phyloP scores from a whole-genome alignment of 2,888 invertebrate species.

The Aproaerema taeniolella region DNA sequence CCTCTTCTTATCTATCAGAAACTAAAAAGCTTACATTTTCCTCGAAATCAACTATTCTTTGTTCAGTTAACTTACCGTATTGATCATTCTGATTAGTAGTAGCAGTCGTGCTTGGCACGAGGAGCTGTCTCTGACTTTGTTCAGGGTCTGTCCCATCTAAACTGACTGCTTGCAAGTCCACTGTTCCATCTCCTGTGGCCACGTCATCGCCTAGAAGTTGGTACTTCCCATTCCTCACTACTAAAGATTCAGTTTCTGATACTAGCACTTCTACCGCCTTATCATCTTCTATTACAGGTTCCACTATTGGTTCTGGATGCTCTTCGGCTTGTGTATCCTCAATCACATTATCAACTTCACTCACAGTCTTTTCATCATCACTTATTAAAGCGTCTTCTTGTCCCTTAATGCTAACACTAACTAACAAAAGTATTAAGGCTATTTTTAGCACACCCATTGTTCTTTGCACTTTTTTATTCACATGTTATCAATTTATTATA shows the following conservation, averaged over 20 bases:
- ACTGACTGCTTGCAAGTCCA: constrained; percentile 43
- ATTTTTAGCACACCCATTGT: constrained; percentile 60
- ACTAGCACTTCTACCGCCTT: constrained; percentile 39
- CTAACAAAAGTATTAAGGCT: constrained; percentile 48
- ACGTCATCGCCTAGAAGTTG: constrained; percentile 47
- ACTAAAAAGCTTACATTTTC: too few relatives aligned
- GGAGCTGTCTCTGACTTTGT: constrained; percentile 53
- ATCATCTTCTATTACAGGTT: constrained; percentile 30
- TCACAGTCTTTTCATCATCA: constrained; percentile 39
- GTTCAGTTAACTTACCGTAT: constrained; percentile 42
- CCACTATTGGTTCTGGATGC: constrained; percentile 25
- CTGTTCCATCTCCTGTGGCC: constrained; percentile 39
- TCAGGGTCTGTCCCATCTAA: constrained; percentile 28
- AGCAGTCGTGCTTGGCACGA: constrained; percentile 37
- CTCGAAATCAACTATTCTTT: too few relatives aligned
- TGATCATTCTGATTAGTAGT: constrained; percentile 52
- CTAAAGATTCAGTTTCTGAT: constrained; percentile 33
- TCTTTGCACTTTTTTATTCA: constrained; percentile 30
- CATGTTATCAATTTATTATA: constrained; percentile 38
- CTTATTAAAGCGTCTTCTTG: constrained; percentile 50
- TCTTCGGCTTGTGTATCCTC: constrained; percentile 24
- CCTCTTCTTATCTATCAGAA: too few relatives aligned
- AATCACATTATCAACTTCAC: constrained; percentile 25
- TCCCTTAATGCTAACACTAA: constrained; percentile 55
- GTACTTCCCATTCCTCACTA: constrained; percentile 61